Percentiles rank a stretch among this genome's conserved stretches.
phyloP scores from a whole-genome alignment of 2,888 invertebrate species.

The Aplocera efformata region DNA sequence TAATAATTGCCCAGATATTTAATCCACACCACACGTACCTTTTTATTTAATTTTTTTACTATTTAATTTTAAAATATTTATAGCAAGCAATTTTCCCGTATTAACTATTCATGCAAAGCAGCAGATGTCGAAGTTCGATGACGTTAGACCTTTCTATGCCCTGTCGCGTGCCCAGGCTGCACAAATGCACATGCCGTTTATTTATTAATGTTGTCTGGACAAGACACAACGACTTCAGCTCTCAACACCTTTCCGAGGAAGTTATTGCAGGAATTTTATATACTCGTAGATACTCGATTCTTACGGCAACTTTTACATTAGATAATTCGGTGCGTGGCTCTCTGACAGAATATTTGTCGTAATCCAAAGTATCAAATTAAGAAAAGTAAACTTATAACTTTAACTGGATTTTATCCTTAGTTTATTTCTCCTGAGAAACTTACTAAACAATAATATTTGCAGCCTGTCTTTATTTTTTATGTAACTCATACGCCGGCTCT shows the following conservation, averaged over 20 bases:
- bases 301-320: slow-evolving; percentile 21
- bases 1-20: no score
- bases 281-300: slow-evolving; percentile 14
- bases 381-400: no score
- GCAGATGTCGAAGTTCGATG: slow-evolving; percentile 69
- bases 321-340: slow-evolving; percentile 11
- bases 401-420: no score
- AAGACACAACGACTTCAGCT: slow-evolving; percentile 31
- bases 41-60: slow-evolving; percentile 1
- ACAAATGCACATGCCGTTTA: slow-evolving; percentile 39
- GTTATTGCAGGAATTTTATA: slow-evolving; percentile 14
- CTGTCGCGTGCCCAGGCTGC: slow-evolving; percentile 54
- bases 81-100: slow-evolving; percentile 13
- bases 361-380: no score
- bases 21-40: no score
- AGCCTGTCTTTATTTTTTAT: no score
- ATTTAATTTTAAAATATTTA: no score
- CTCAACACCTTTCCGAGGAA: slow-evolving; percentile 44
- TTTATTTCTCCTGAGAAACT: no score
- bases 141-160: slow-evolving; percentile 69
- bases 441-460: no score
- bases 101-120: slow-evolving; percentile 35
- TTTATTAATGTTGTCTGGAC: slow-evolving; percentile 40
- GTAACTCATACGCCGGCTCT: no score
- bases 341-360: no score